Base-by-base conservation (phyloP, 1,140 invertebrate genomes). In the Holcopasites calliopsidis region DNA sequence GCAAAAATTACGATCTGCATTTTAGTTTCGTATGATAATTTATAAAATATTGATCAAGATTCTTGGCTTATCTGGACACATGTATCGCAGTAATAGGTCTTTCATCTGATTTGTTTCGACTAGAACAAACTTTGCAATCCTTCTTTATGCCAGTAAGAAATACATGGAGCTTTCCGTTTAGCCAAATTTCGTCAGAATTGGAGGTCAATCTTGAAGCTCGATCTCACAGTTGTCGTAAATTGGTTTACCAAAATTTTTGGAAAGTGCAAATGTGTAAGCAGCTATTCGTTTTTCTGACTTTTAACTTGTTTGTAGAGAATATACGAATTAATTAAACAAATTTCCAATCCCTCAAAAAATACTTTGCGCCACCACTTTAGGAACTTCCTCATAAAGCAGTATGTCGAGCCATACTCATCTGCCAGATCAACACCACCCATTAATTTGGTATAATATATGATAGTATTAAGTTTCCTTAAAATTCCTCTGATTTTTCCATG, bases 51-150 rank as follows among this genome's bases (percentile, higher is more conserved):
- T n/a, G n/a, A n/a, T n/a, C n/a, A n/a, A n/a, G n/a, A n/a, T n/a
- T n/a, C n/a, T n/a, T n/a, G n/a, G n/a, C n/a, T n/a, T n/a, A n/a
- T n/a, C n/a, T n/a, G n/a, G n/a, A n/a, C n/a, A n/a, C n/a, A n/a
- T n/a, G n/a, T n/a, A n/a, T n/a, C n/a, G n/a, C n/a, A n/a, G n/a
- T 55, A 6, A 55, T 55, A 55, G 33, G n/a, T 49, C 44, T 70
- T 42, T 50, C 21, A n/a, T 33, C 42, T 47, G 69, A 55, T 60
- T 26, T 71, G 18, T 62, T 58, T 73, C 18, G 23, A 33, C 33
- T 73, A 50, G 57, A 71, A 61, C 68, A 71, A 33, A 61, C 55
- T 31, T 55, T 55, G 4, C 44, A 60, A 13, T 71, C 44, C 33
- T 16, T 61, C 26, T 61, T 71, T 49, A 4, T 6, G 0, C 68